These are phyloP conservation scores for Rhopilema esculentum DNA, from an alignment of 30 jellyfish, hydroid and myxozoan genomes.

Conservation along the genomic window DNA sequence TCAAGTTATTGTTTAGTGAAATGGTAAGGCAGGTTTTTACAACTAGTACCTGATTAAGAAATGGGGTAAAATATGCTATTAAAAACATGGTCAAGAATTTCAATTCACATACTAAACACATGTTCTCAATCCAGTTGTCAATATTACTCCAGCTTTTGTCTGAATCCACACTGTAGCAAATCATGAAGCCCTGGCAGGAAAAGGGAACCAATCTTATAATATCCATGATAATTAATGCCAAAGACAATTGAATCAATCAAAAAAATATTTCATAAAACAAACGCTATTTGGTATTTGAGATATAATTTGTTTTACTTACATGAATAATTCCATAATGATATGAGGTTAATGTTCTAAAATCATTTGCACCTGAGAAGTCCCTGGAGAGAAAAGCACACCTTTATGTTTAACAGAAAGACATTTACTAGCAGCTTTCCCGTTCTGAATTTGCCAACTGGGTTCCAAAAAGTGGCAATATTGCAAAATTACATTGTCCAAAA, in stretches of 20 bases:
- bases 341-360: conserved; percentile 43
- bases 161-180: conserved; percentile 19
- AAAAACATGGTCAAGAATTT: too few relatives aligned
- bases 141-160: conserved; percentile 36
- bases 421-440: neutral
- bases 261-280: neutral
- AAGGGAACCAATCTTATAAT: neutral
- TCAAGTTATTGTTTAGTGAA: too few relatives aligned
- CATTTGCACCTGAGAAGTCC: conserved; percentile 73
- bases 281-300: neutral
- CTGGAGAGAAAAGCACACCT: conserved; percentile 2
- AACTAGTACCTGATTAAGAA: too few relatives aligned
- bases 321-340: conserved; percentile 23
- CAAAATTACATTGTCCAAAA: too few relatives aligned
- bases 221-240: neutral
- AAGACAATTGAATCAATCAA: neutral
- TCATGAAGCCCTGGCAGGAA: conserved; percentile 38
- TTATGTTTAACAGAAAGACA: neutral
- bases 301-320: conserved; percentile 21
- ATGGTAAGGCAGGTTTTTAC: too few relatives aligned
- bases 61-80: too few relatives aligned
- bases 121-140: conserved; percentile 23
- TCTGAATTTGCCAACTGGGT: too few relatives aligned
- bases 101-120: conserved; percentile 1
- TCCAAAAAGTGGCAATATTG: neutral